Evolutionary conservation across 2,113 vertebrate species (phyloP), one percentile per base, ranked within the genome.

Genomic region (Eurystomus gularis): DNA sequence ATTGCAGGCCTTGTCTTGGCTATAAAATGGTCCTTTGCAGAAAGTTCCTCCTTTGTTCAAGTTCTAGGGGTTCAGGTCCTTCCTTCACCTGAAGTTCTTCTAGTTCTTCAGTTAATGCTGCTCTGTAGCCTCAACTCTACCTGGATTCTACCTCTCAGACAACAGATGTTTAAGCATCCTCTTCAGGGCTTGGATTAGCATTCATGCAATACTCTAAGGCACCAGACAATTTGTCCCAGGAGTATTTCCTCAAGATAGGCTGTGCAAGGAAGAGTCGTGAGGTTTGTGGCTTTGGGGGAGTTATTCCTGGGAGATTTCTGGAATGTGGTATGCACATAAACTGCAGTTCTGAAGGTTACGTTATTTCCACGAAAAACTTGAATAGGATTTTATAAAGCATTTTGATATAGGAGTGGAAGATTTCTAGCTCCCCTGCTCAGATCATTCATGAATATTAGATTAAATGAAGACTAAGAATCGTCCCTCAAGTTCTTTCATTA

Each of bases 401-500:
- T 96, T 95, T 84, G 94, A 95, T 97, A 97, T 95, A 91, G 83
- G 95, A 97, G 65, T 26, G 7, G 92, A 84, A 97, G 91, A 90
- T 57, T 90, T 97, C 97, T 94, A 96, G 94, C 75, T 97, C 75
- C 82, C 76, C 90, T 94, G 91, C 90, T 90, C 94, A 88, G 93
- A 95, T 85, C 8, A 19, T 58, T 97, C 88, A 95, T 97, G 96
- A 97, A 97, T 97, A 96, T 96, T 88, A 95, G 97, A 90, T 82
- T 77, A 40, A 91, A 78, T 75, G 46, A 78, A 88, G 79, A 81
- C 55, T 54, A 88, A 92, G 62, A 88, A 76, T 10, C 3, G 20
- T 9, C 33, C 37, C 66, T 88, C 2, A 2, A 79, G 26, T 26
- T 25, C 39, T 42, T 17, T 51, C 61, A 39, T 26, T 48, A 11